These are phyloP conservation scores for Drosophila watanabei DNA, from an alignment of 1,140 invertebrate genomes.

Conservation along the genomic window DNA sequence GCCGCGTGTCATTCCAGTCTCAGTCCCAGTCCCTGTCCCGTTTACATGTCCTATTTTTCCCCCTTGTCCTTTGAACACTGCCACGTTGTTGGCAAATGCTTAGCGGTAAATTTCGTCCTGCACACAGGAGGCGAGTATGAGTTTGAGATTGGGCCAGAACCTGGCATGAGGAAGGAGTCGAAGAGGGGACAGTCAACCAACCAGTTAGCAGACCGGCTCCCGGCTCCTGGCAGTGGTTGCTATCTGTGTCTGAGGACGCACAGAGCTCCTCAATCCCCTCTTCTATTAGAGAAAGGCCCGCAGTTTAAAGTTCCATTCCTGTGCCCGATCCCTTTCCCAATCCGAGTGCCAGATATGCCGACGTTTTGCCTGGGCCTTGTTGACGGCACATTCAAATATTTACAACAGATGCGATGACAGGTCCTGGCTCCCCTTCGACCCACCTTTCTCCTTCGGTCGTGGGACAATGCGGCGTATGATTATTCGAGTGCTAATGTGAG, in stretches of 20 bases:
- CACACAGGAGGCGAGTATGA: conserved; percentile 13
- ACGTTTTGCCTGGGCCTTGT: conserved; percentile 38
- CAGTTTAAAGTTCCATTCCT: conserved; percentile 45
- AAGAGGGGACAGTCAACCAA: conserved; percentile 16
- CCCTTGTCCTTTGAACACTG: conserved; percentile 55
- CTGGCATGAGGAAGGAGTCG: not conserved
- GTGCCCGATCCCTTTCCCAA: conserved; percentile 33
- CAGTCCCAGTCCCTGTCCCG: conserved; percentile 3
- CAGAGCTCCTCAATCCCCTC: not conserved
- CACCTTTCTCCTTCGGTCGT: conserved; percentile 2
- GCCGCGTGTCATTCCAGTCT: conserved; percentile 16
- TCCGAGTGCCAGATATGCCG: conserved; percentile 35
- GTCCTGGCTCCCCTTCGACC: not conserved
- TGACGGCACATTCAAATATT: conserved; percentile 60
- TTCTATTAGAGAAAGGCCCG: conserved; percentile 27
- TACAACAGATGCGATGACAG: conserved; percentile 41
- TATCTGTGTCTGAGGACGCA: conserved; percentile 50
- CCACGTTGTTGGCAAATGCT: conserved; percentile 71
- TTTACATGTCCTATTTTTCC: conserved; percentile 17
- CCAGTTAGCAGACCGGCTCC: conserved; percentile 24
- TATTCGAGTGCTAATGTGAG: conserved; percentile 71
- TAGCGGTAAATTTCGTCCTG: conserved; percentile 72
- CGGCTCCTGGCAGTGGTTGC: conserved; percentile 40
- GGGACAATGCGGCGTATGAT: conserved; percentile 78
- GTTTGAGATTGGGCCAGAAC: conserved; percentile 5